Conservation (phyloP, 2,113 vertebrate genomes). For the Orthochromis indermauri region DNA sequence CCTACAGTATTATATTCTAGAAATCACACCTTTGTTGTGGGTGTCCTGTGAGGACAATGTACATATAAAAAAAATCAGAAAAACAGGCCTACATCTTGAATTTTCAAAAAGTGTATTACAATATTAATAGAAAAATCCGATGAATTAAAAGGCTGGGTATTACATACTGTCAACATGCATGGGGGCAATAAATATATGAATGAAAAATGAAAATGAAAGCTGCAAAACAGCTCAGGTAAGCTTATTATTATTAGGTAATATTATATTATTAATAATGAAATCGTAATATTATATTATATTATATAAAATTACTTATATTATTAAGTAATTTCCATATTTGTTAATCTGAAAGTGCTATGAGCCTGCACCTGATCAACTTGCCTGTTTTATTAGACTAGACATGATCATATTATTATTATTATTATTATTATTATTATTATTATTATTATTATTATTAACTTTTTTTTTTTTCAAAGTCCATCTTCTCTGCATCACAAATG, state of each 20-base stretch:
- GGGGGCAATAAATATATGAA: not conserved
- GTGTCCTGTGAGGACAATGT: not conserved
- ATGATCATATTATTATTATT: not conserved
- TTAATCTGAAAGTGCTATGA: not conserved
- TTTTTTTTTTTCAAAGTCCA: not conserved
- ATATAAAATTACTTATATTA: not conserved
- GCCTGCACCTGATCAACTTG: not conserved
- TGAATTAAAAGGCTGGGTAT: not conserved
- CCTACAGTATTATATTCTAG: not conserved
- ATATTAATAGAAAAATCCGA: not conserved
- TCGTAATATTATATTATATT: not conserved
- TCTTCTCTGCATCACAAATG: not conserved
- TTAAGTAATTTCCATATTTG: not conserved
- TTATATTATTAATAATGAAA: not conserved
- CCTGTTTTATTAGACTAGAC: not conserved
- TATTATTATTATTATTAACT: not conserved
- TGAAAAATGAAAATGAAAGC: not conserved
- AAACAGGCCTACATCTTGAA: not conserved
- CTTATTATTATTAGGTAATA: not conserved
- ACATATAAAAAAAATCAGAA: not conserved
- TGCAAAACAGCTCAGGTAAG: not conserved
- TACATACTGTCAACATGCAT: not conserved
- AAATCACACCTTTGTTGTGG: not conserved
- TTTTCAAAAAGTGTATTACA: not conserved
- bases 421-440: not conserved